Base-by-base conservation (phyloP, 2,888 invertebrate genomes). In the Dastarcus helophoroides region DNA sequence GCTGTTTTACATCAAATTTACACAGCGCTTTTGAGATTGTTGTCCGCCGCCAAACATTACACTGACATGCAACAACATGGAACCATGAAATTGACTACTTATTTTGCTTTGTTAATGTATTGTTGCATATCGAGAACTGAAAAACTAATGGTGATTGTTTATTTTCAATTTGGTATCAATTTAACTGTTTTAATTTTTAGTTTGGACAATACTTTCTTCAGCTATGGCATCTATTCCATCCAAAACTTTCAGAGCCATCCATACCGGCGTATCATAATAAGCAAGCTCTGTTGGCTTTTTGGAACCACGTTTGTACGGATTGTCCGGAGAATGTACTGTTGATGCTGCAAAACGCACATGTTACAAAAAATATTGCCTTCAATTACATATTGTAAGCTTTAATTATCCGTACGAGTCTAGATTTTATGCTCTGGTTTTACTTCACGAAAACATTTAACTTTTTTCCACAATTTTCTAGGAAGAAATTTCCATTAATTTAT, bases 241-340 rank as follows among this genome's bases (percentile, higher is more conserved):
- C 93, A 2, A 84, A 88, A 48, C 70, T 93, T 39, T 88, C 90
- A 6, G 93, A 94, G 64, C 93, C 93, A 1, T 85, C 89, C 31
- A 89, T 93, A 46, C 84, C 93, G 12, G 86, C 91, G 32, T 90
- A 93, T 64, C 90, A 91, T 53, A 93, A 93, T 62, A 93, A 93
- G 58, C 93, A 93, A 59, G 88, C 91, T 3, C 62, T 94, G 44
- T 68, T 94, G 9, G 75, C 85, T 16, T 93, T 90, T 66, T 93
- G 91, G 91, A 86, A 91, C 67, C 85, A 89, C 42, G 89, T 86
- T 14, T 85, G 86, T 46, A 72, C 80, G 4, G 93, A 94, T 61
- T 93, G 93, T 57, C 83, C 88, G 0, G 93, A 93, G 63, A 93
- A 93, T 60, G 79, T 93, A 21, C 79, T 84, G 53, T 71, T 85